Evolutionary conservation across 2,113 vertebrate species (phyloP).

Genomic region (Phaethornis superciliosus): DNA sequence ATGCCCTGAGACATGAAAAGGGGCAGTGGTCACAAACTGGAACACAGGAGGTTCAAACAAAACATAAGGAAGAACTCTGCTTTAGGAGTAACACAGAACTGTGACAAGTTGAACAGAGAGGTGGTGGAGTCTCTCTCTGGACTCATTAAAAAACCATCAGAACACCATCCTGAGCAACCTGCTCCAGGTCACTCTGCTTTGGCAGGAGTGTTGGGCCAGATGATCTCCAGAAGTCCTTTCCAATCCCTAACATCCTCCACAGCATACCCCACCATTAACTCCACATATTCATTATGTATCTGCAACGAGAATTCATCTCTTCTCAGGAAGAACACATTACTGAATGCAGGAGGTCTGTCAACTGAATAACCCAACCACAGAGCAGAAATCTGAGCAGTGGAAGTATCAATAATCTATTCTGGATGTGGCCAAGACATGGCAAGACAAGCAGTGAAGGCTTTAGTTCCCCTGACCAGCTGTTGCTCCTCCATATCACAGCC

Average conservation of each 20-base stretch:
- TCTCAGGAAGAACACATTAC: background rate
- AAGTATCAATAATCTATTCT: background rate
- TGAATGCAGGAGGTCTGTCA: rapidly evolving
- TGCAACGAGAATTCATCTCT: background rate
- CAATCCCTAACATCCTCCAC: background rate
- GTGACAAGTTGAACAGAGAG: too few relatives aligned
- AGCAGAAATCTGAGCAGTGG: background rate
- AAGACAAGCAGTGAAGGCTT: background rate
- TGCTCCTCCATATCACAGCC: rapidly evolving
- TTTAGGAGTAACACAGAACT: too few relatives aligned
- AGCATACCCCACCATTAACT: background rate
- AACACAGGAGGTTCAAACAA: too few relatives aligned
- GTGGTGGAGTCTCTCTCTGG: too few relatives aligned
- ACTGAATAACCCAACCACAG: background rate
- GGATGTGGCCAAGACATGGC: background rate
- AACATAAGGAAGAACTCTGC: too few relatives aligned
- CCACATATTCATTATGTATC: background rate
- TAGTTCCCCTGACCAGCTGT: background rate
- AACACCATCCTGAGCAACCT: too few relatives aligned
- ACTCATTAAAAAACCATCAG: too few relatives aligned
- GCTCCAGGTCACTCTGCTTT: too few relatives aligned
- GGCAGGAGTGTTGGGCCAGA: too few relatives aligned
- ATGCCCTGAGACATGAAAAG: too few relatives aligned
- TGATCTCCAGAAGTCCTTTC: too few relatives aligned
- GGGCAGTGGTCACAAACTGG: too few relatives aligned